A percentile compares a stretch with the other conserved stretches of the same genome.
These are phyloP conservation scores for Gastracanthus pulcherrimus DNA, from an alignment of 2,888 invertebrate genomes.

Conservation along the genomic window DNA sequence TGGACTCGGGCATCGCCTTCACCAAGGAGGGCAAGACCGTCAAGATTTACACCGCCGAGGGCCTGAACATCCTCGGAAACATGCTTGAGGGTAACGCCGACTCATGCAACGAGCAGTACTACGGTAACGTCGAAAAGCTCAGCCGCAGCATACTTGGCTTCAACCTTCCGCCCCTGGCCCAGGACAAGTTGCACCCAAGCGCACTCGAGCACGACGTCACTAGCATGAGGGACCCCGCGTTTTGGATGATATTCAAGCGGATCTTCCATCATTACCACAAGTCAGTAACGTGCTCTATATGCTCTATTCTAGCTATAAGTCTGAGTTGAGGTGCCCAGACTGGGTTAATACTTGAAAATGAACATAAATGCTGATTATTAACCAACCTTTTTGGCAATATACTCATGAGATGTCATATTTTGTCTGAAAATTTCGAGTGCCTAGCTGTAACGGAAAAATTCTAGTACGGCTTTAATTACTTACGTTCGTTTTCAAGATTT, in stretches of 20 bases:
- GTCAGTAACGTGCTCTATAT: too few species aligned
- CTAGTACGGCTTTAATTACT: too few species aligned
- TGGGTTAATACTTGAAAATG: too few species aligned
- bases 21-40: constrained; percentile 66
- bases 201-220: constrained; percentile 83
- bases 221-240: constrained; percentile 85
- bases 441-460: too few species aligned
- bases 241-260: constrained; percentile 84
- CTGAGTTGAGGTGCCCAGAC: too few species aligned
- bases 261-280: constrained; percentile 78
- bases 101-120: constrained; percentile 68
- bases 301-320: too few species aligned
- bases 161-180: constrained; percentile 71
- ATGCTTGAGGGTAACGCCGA: constrained; percentile 73
- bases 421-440: too few species aligned
- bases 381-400: neutral
- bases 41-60: constrained; percentile 64
- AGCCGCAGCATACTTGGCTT: constrained; percentile 73
- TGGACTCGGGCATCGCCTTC: constrained; percentile 66
- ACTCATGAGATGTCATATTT: too few species aligned
- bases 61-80: constrained; percentile 73
- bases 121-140: constrained; percentile 69
- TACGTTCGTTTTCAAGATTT: too few species aligned
- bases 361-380: too few species aligned
- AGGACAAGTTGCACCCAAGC: constrained; percentile 80